Evolutionary conservation across 2,888 invertebrate genomes (phyloP).

Genomic region (Formica aserva): DNA sequence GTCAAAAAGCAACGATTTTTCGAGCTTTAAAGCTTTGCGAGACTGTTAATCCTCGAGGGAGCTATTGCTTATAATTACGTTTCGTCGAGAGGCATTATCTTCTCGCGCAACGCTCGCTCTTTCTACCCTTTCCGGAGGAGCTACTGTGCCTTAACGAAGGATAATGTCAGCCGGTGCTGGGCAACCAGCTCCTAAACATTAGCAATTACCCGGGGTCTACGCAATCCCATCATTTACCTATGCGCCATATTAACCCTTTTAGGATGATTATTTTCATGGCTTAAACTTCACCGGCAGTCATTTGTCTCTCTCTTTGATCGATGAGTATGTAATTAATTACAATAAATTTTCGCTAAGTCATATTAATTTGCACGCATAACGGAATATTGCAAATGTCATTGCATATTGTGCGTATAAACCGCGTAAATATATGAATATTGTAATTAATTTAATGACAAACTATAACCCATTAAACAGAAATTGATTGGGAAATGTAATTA

Average conservation of each 20-base stretch:
- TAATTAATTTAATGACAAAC: constrained; percentile 19
- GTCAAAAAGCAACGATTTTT: neutral
- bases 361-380: neutral
- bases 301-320: constrained; percentile 13
- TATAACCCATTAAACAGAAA: neutral
- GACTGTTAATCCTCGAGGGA: constrained; percentile 47
- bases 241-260: constrained; percentile 23
- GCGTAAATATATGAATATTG: neutral
- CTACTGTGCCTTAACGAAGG: constrained; percentile 49
- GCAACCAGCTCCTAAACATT: constrained; percentile 16
- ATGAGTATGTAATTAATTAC: constrained; percentile 5
- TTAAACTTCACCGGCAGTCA: neutral
- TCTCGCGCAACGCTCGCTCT: constrained; percentile 2
- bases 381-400: neutral
- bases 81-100: constrained; percentile 40
- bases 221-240: constrained; percentile 40
- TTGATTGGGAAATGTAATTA: neutral
- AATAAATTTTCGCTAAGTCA: neutral
- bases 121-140: constrained; percentile 31
- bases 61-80: constrained; percentile 64
- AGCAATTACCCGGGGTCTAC: constrained; percentile 33
- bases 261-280: constrained; percentile 27
- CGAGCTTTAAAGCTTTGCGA: constrained; percentile 31
- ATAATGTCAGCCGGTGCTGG: constrained; percentile 51
- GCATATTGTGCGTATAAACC: neutral